phyloP scores from a whole-genome alignment of 1,140 invertebrate genomes.

The Druon quercuslanigerum region DNA sequence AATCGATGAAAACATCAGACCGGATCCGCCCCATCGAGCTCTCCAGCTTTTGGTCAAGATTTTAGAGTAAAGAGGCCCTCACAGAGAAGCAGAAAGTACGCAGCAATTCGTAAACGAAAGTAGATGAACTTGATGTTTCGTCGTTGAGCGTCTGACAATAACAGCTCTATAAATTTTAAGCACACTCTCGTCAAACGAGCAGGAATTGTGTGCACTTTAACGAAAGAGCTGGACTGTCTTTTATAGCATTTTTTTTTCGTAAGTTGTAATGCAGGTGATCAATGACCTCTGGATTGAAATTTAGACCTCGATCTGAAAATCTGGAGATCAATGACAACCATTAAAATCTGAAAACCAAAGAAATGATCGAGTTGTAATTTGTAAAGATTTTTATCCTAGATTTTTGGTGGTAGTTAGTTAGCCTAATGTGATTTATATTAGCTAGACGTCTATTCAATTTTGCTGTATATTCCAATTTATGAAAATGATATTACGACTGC shows the following conservation, averaged over 20 bases:
- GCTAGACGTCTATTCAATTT: slow-evolving; percentile 11
- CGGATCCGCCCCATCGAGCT: slow-evolving; percentile 78
- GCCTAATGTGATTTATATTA: slow-evolving; percentile 10
- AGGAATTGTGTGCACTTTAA: slow-evolving; percentile 40
- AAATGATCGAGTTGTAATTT: not conserved
- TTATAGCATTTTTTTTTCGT: slow-evolving; percentile 12
- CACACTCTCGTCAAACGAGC: slow-evolving; percentile 35
- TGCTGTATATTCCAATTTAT: slow-evolving; percentile 22
- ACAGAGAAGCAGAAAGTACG: slow-evolving; percentile 28
- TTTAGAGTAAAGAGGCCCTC: slow-evolving; percentile 54
- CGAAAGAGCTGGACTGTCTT: slow-evolving; percentile 46
- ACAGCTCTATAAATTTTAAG: slow-evolving; percentile 61
- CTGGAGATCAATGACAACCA: not conserved
- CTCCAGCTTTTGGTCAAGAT: slow-evolving; percentile 80
- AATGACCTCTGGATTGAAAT: no score
- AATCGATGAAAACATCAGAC: slow-evolving; percentile 77
- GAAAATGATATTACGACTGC: slow-evolving; percentile 40
- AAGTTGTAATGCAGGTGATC: not conserved
- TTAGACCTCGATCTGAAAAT: no score
- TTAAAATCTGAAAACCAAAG: not conserved
- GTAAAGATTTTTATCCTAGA: slow-evolving; percentile 3
- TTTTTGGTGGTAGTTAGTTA: not conserved
- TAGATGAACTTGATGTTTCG: slow-evolving; percentile 64
- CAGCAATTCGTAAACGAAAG: slow-evolving; percentile 44
- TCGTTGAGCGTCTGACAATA: slow-evolving; percentile 66